Percentiles rank a stretch among this genome's conserved stretches.
Evolutionary conservation across 2,113 vertebrate species (phyloP).

Genomic region (Tyrannus savana): DNA sequence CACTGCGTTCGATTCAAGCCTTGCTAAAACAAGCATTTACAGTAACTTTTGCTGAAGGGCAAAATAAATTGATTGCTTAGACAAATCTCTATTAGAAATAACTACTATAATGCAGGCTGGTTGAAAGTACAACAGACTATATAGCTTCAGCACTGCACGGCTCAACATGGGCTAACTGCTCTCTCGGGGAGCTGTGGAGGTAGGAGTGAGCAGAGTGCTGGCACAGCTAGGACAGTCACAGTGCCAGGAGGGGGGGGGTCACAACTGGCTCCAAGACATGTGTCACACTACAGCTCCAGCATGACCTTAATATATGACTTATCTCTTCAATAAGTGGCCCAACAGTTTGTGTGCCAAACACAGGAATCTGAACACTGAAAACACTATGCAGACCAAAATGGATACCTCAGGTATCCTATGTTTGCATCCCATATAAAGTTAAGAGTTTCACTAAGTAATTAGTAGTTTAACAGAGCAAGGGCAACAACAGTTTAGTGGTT

Average conservation of each 20-base stretch:
- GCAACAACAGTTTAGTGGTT: background rate
- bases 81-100: background rate
- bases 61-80: background rate
- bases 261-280: fast-evolving
- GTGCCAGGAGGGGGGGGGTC: background rate
- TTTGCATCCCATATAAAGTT: fast-evolving
- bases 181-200: background rate
- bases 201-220: background rate
- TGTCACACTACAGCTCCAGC: background rate
- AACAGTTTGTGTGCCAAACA: background rate
- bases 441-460: background rate
- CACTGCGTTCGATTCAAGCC: background rate
- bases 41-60: background rate
- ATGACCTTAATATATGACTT: background rate
- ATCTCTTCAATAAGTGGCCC: background rate
- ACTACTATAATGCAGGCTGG: background rate
- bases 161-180: background rate
- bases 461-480: background rate
- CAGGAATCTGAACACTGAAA: background rate
- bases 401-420: background rate
- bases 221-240: background rate
- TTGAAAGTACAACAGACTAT: background rate
- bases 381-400: background rate
- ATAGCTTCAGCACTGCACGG: background rate
- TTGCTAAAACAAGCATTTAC: background rate